A percentile compares a stretch with the other conserved stretches of the same genome.
These are phyloP conservation scores for Thysanoteuthis rhombus DNA, from an alignment of 2,888 invertebrate genomes.

Conservation along the genomic window DNA sequence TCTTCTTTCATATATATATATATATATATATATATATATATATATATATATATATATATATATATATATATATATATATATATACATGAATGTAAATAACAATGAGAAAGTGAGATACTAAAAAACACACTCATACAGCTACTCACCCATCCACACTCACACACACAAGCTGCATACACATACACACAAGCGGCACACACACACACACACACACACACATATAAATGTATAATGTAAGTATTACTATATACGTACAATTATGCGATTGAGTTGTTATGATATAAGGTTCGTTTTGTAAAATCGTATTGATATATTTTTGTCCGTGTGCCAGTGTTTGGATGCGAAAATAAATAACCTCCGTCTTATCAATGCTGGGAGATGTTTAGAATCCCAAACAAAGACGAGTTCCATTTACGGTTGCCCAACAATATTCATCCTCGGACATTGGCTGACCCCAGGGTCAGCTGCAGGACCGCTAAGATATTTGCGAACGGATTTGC, in stretches of 20 bases:
- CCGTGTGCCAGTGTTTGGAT: background rate
- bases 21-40: background rate
- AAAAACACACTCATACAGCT: no score
- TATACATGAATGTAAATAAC: background rate
- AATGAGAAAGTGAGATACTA: background rate
- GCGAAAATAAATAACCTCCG: background rate
- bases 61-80: background rate
- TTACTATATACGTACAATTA: background rate
- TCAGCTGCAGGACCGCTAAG: background rate
- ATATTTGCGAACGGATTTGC: conserved; percentile 12
- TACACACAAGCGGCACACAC: background rate
- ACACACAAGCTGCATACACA: no score
- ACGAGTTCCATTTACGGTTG: background rate
- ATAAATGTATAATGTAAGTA: no score
- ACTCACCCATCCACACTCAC: no score
- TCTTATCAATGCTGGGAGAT: conserved; percentile 12
- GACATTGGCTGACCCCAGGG: background rate
- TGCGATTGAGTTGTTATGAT: background rate
- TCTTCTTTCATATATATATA: no score
- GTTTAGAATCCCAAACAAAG: conserved; percentile 12
- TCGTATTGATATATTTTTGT: background rate
- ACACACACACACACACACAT: background rate
- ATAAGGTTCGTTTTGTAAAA: background rate
- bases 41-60: background rate
- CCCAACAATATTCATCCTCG: background rate